Conservation (phyloP, 2,797 vertebrate species). For the Pseudochromis fuscus region DNA sequence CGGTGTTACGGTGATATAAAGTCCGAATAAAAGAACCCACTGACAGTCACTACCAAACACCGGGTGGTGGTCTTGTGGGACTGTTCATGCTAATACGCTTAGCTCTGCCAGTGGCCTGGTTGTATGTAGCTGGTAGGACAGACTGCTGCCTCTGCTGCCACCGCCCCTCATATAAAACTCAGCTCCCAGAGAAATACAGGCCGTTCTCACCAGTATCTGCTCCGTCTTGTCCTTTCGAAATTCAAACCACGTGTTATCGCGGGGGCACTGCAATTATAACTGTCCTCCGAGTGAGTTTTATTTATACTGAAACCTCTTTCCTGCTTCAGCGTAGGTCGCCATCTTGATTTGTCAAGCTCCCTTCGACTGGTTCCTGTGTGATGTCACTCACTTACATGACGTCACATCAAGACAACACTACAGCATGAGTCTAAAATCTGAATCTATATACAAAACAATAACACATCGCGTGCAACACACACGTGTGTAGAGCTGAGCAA, state of each 20-base stretch:
- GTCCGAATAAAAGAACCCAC: rapidly evolving
- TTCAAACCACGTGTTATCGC: conserved; percentile 49
- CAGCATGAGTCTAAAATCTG: background rate
- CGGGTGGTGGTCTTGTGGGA: background rate
- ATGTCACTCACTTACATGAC: conserved; percentile 68
- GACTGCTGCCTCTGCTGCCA: conserved; percentile 73
- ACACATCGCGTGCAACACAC: no score
- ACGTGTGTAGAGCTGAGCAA: no score
- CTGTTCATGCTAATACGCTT: conserved; percentile 43
- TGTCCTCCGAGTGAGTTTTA: conserved; percentile 72
- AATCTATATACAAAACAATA: no score
- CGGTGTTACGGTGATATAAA: background rate
- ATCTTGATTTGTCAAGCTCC: conserved; percentile 85
- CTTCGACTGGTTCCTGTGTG: conserved; percentile 80
- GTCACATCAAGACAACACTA: conserved; percentile 19
- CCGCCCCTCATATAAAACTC: conserved; percentile 74
- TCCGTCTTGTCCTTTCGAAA: conserved; percentile 71
- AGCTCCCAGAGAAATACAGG: background rate
- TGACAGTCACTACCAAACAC: background rate
- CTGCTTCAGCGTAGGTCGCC: conserved; percentile 86
- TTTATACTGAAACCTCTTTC: conserved; percentile 82
- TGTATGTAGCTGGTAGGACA: conserved; percentile 45
- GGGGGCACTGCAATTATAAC: conserved; percentile 28
- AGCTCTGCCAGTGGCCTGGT: conserved; percentile 71
- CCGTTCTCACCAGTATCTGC: conserved; percentile 76